Conservation (phyloP, 2,113 vertebrate species). For the Malurus cyaneus region DNA sequence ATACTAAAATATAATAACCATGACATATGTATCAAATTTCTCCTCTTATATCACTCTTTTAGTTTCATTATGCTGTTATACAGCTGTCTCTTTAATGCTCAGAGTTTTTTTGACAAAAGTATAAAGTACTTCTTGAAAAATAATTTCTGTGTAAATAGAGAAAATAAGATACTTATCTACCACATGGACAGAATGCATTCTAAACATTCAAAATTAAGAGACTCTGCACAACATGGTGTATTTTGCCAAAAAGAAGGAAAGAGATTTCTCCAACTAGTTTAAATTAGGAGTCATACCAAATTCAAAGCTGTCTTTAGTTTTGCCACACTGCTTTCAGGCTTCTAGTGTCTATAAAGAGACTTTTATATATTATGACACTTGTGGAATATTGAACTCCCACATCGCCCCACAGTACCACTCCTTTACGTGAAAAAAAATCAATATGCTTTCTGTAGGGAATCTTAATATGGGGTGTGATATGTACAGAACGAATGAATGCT, state of each 20-base stretch:
- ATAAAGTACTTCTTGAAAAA: neutral
- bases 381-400: neutral
- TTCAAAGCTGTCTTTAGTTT: neutral
- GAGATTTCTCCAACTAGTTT: neutral
- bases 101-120: neutral
- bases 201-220: neutral
- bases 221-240: neutral
- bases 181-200: neutral
- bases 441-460: neutral
- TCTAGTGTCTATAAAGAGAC: neutral
- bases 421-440: neutral
- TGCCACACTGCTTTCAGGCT: neutral
- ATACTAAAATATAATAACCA: neutral
- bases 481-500: neutral
- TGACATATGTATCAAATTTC: neutral
- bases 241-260: neutral
- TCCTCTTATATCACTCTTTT: neutral
- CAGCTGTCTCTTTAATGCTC: neutral
- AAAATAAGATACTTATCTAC: neutral
- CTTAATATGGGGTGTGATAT: neutral
- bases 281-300: neutral
- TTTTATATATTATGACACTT: neutral
- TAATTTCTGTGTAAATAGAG: neutral
- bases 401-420: neutral
- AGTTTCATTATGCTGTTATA: neutral